Conservation (phyloP, 37 sponge, comb jelly and placozoan species). For the Sycon ciliatum region DNA sequence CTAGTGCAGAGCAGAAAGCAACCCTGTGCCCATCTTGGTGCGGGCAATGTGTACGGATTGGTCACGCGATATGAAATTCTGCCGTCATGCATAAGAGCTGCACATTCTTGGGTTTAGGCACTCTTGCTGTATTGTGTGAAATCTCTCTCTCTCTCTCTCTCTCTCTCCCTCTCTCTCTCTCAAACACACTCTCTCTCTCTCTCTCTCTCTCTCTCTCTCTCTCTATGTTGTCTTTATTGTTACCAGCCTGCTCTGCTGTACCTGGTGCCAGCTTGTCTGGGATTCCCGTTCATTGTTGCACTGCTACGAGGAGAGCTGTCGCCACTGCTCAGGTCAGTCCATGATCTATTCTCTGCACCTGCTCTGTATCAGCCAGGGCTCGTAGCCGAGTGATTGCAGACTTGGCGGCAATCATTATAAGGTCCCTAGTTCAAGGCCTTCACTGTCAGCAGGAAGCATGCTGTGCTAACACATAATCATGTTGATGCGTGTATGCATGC, state of each 20-base stretch:
- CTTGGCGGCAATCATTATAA: no score
- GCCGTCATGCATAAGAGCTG: background rate
- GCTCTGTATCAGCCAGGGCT: no score
- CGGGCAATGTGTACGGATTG: no score
- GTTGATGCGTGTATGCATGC: no score
- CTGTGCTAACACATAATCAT: no score
- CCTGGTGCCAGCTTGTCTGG: constrained; percentile 90
- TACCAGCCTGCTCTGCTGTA: constrained; percentile 88
- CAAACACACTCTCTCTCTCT: background rate
- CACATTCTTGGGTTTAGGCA: background rate
- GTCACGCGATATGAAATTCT: no score
- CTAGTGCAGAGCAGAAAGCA: no score
- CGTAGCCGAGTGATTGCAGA: no score
- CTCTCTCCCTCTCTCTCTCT: background rate
- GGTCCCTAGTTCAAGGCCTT: no score
- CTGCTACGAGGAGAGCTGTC: constrained; percentile 64
- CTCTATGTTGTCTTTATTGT: background rate
- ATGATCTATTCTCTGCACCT: no score
- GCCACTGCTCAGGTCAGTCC: constrained; percentile 58
- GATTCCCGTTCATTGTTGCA: constrained; percentile 65
- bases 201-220: background rate
- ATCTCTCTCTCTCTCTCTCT: background rate
- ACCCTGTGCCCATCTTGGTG: no score
- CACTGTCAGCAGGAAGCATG: no score
- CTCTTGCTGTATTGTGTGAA: background rate